phyloP scores from a whole-genome alignment of 2,797 vertebrate species.

The Coranthus polyacanthus region DNA sequence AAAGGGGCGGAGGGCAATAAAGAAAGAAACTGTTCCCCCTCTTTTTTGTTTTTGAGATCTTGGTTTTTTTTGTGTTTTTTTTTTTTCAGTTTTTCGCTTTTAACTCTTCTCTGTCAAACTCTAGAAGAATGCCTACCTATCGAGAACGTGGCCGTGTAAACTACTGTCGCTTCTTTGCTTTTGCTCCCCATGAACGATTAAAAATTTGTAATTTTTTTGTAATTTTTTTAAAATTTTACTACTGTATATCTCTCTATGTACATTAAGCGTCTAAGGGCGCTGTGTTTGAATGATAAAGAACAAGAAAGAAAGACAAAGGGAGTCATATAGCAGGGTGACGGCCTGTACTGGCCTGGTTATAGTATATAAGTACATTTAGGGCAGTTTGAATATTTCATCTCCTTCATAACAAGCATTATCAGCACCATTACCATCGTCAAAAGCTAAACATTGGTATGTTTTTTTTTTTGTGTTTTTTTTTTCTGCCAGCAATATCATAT shows the following conservation, averaged over 20 bases:
- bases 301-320: slow-evolving; percentile 60
- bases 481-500: slow-evolving; percentile 27
- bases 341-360: slow-evolving; percentile 53
- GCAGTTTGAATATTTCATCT: slow-evolving; percentile 59
- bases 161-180: slow-evolving; percentile 74
- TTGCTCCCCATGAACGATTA: slow-evolving; percentile 67
- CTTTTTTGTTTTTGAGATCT: slow-evolving; percentile 47
- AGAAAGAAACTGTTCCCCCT: slow-evolving; percentile 64
- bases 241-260: slow-evolving; percentile 79
- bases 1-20: slow-evolving; percentile 52
- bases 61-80: slow-evolving; percentile 28
- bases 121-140: slow-evolving; percentile 58
- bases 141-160: slow-evolving; percentile 69
- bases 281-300: slow-evolving; percentile 64
- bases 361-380: slow-evolving; percentile 64
- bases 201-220: slow-evolving; percentile 54
- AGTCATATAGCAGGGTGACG: slow-evolving; percentile 48
- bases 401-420: slow-evolving; percentile 58
- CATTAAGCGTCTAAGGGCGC: slow-evolving; percentile 71
- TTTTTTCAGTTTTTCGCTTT: not conserved
- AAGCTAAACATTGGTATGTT: slow-evolving; percentile 36
- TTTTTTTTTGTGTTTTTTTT: slow-evolving; percentile 1
- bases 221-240: slow-evolving; percentile 58
- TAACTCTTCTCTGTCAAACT: slow-evolving; percentile 55
- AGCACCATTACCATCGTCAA: slow-evolving; percentile 50